Percentiles rank a stretch among this genome's conserved stretches.
These are phyloP conservation scores for Sarcoramphus papa DNA, from an alignment of 2,797 vertebrate genomes.

Conservation along the genomic window DNA sequence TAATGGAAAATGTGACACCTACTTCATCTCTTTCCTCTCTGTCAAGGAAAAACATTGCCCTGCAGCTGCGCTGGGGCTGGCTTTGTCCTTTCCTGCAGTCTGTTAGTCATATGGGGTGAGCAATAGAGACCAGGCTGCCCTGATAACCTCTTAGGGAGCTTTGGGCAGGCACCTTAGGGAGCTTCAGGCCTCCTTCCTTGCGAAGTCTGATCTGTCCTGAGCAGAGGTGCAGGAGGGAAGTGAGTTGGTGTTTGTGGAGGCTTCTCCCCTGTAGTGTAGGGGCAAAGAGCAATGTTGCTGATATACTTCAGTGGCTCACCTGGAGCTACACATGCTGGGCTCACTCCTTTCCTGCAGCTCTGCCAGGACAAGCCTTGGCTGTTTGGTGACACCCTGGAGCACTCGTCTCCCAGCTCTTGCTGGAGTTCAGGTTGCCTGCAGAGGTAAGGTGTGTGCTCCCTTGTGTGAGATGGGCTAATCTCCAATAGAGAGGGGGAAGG, in stretches of 20 bases:
- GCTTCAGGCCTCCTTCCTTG: not conserved
- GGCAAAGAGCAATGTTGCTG: not conserved
- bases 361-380: not conserved
- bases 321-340: not conserved
- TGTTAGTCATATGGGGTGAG: not conserved
- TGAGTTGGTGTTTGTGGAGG: not conserved
- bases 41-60: not conserved
- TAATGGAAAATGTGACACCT: slow-evolving; percentile 28
- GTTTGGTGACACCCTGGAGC: not conserved
- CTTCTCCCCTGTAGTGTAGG: not conserved
- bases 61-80: not conserved
- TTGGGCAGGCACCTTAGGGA: not conserved
- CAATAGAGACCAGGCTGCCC: not conserved
- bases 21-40: slow-evolving; percentile 12
- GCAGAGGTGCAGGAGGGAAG: not conserved
- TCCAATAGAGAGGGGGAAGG: not conserved
- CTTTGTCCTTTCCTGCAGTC: not conserved
- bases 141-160: not conserved
- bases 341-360: not conserved
- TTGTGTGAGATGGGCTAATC: not conserved
- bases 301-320: not conserved
- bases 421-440: not conserved
- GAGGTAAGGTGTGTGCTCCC: not conserved
- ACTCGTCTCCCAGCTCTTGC: not conserved
- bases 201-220: not conserved